phyloP scores from a whole-genome alignment of 2,888 invertebrate genomes.

The Drosophila pseudotakahashii region DNA sequence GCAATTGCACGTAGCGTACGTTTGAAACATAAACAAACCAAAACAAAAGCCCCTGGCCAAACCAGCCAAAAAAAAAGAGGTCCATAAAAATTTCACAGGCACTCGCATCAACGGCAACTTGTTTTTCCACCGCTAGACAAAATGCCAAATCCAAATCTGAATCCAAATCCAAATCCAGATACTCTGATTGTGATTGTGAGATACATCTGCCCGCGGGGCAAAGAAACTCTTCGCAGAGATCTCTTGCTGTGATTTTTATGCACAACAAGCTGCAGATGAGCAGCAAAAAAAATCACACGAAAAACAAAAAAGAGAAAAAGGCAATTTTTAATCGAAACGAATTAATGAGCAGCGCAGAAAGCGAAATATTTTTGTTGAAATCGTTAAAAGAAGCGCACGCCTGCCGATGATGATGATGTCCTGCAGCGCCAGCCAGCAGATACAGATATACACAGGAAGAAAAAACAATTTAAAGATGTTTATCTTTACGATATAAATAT shows the following conservation, averaged over 20 bases:
- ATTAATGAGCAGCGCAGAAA: slow-evolving; percentile 75
- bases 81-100: slow-evolving; percentile 69
- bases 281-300: slow-evolving; percentile 47
- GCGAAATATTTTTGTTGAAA: slow-evolving; percentile 70
- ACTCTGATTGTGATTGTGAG: slow-evolving; percentile 12
- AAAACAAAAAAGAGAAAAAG: slow-evolving; percentile 39
- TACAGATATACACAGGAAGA: slow-evolving; percentile 22
- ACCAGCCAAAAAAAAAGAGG: slow-evolving; percentile 25
- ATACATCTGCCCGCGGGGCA: slow-evolving; percentile 17
- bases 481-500: no score
- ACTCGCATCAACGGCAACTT: slow-evolving; percentile 69
- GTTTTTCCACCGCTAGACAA: slow-evolving; percentile 74
- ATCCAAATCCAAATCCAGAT: slow-evolving; percentile 1
- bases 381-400: slow-evolving; percentile 72
- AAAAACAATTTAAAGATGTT: not conserved
- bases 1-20: slow-evolving; percentile 67
- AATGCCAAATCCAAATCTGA: slow-evolving; percentile 43
- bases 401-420: slow-evolving; percentile 73
- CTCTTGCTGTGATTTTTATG: slow-evolving; percentile 81
- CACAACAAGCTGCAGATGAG: slow-evolving; percentile 71
- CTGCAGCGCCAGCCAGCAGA: slow-evolving; percentile 63
- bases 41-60: slow-evolving; percentile 31
- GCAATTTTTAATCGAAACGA: slow-evolving; percentile 77
- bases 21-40: slow-evolving; percentile 71
- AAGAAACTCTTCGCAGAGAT: slow-evolving; percentile 30